These are phyloP conservation scores for Apamea anceps DNA, from an alignment of 2,888 invertebrate genomes.

Conservation along the genomic window DNA sequence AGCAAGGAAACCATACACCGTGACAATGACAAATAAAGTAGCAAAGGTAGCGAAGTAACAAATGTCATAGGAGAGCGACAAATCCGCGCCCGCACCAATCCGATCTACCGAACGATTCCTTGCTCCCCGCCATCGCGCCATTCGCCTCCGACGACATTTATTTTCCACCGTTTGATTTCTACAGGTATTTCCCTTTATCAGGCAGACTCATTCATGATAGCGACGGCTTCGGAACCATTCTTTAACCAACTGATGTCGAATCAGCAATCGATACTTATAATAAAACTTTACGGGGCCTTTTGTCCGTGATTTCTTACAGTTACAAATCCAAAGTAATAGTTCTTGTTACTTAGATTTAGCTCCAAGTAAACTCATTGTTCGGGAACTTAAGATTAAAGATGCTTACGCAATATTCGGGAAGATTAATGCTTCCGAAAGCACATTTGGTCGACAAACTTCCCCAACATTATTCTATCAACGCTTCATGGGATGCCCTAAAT, in stretches of 20 bases:
- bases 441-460: constrained; percentile 66
- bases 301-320: constrained; percentile 54
- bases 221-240: constrained; percentile 62
- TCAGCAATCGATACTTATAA: constrained; percentile 57
- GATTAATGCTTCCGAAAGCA: constrained; percentile 61
- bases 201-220: constrained; percentile 79
- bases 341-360: constrained; percentile 18
- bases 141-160: constrained; percentile 73
- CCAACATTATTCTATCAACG: constrained; percentile 73
- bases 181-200: constrained; percentile 81
- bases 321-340: constrained; percentile 29
- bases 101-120: constrained; percentile 69
- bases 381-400: constrained; percentile 24
- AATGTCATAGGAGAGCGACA: constrained; percentile 80
- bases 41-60: constrained; percentile 76
- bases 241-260: constrained; percentile 62
- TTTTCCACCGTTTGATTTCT: constrained; percentile 80
- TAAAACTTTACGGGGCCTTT: constrained; percentile 57
- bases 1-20: constrained; percentile 63
- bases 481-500: constrained; percentile 74
- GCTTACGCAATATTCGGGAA: constrained; percentile 41
- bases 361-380: constrained; percentile 20
- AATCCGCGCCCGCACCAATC: constrained; percentile 70
- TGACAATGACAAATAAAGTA: constrained; percentile 81
- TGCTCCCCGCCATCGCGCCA: constrained; percentile 58